phyloP scores from a whole-genome alignment of 53 echinoderm and acorn worm genomes.

The Crossaster papposus region DNA sequence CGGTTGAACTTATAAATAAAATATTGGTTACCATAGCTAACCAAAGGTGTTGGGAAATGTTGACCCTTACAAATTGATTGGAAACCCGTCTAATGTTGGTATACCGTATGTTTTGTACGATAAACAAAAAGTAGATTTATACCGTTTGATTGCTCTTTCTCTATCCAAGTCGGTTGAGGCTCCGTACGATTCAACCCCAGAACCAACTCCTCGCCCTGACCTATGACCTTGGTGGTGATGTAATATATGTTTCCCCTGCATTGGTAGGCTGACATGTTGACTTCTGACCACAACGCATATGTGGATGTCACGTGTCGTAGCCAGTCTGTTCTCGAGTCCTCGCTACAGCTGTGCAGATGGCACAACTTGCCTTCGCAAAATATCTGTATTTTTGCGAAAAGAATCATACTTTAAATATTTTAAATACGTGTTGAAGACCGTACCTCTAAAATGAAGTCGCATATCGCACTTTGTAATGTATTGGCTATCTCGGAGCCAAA shows the following conservation, averaged over 20 bases:
- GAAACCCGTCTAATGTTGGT: background rate
- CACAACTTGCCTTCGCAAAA: conserved; percentile 6
- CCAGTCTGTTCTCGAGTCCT: conserved; percentile 25
- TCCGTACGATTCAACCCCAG: conserved; percentile 15
- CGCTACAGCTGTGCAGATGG: background rate
- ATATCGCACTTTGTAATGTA: too few species aligned
- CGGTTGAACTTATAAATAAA: too few species aligned
- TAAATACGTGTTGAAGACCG: too few species aligned
- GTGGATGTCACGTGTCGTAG: conserved; percentile 49
- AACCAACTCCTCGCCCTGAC: conserved; percentile 34
- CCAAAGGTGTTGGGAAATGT: too few species aligned
- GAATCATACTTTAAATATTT: too few species aligned
- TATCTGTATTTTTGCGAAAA: background rate
- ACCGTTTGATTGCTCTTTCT: background rate
- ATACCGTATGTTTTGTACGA: too few species aligned
- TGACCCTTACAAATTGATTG: too few species aligned
- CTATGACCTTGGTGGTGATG: conserved; percentile 49
- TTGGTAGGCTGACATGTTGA: conserved; percentile 55
- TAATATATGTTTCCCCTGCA: conserved; percentile 34
- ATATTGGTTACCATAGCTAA: too few species aligned
- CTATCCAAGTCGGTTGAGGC: background rate
- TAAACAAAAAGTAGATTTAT: background rate
- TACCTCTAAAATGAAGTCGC: too few species aligned
- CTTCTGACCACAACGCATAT: conserved; percentile 29
- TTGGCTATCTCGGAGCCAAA: too few species aligned